Percentiles rank a stretch among this genome's conserved stretches.
phyloP scores from a whole-genome alignment of 2,113 vertebrate genomes.

The Bos taurus region DNA sequence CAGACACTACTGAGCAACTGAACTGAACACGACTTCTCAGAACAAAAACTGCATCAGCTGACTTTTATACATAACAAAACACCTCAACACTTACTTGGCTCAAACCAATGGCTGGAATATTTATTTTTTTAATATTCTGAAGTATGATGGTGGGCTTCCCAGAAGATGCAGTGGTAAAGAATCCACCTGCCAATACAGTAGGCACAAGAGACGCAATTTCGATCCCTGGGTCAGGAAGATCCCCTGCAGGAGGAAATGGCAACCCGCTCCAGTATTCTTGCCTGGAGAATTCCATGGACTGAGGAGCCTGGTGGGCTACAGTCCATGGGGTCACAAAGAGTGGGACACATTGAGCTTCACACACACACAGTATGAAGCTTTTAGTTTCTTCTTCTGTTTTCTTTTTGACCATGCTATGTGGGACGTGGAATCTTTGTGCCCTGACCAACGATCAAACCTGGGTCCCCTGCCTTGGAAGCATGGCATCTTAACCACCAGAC shows the following conservation, averaged over 20 bases:
- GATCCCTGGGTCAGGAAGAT: not conserved
- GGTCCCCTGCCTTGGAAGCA: not conserved
- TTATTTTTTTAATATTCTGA: not conserved
- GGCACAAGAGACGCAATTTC: not conserved
- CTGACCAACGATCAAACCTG: not conserved
- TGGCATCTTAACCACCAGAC: not conserved
- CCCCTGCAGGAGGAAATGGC: not conserved
- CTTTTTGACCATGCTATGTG: accelerated
- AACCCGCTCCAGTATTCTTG: not conserved
- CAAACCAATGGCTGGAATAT: not conserved
- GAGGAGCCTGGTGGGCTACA: not conserved
- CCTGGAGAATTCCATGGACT: not conserved
- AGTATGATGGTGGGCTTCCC: not conserved
- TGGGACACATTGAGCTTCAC: not conserved
- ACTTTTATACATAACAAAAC: not conserved
- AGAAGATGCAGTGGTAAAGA: not conserved
- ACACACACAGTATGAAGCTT: not conserved
- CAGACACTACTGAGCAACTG: not conserved
- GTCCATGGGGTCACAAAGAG: not conserved
- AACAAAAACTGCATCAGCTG: not conserved
- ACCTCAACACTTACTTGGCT: too few species aligned
- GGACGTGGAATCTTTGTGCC: not conserved
- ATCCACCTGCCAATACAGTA: not conserved
- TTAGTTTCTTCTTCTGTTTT: not conserved
- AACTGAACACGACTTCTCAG: not conserved